These are phyloP conservation scores for Scleropages formosus DNA, from an alignment of 2,797 vertebrate species.

Conservation along the genomic window DNA sequence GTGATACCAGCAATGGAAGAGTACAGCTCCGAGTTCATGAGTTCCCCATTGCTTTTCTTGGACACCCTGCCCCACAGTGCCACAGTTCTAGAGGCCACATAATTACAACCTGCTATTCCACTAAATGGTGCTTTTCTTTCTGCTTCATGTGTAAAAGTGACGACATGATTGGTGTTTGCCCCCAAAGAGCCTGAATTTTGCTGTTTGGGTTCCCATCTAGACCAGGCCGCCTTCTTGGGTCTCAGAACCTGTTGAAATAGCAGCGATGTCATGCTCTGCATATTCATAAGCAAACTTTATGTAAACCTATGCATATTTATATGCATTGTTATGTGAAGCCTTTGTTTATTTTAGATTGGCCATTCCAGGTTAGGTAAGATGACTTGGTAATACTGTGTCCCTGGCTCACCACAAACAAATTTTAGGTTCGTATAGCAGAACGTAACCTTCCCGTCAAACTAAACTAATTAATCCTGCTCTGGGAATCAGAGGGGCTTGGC, in stretches of 20 bases:
- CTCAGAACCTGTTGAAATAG: not conserved
- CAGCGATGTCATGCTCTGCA: not conserved
- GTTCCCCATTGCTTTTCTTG: slow-evolving; percentile 51
- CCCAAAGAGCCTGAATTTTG: slow-evolving; percentile 28
- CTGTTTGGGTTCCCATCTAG: not conserved
- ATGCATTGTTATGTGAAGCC: not conserved
- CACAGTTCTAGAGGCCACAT: slow-evolving; percentile 47
- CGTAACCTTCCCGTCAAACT: slow-evolving; percentile 26
- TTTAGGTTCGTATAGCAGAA: slow-evolving; percentile 17
- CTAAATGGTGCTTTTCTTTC: slow-evolving; percentile 51
- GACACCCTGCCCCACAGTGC: slow-evolving; percentile 42
- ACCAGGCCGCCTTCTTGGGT: not conserved
- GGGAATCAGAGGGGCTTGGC: slow-evolving; percentile 32
- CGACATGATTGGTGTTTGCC: slow-evolving; percentile 63
- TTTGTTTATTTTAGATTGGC: slow-evolving; percentile 27
- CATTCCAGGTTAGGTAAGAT: slow-evolving; percentile 21
- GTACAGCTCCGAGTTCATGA: slow-evolving; percentile 50
- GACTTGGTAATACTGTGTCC: slow-evolving; percentile 18
- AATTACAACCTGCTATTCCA: slow-evolving; percentile 59
- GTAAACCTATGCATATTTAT: not conserved
- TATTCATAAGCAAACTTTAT: not conserved
- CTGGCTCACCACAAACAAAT: slow-evolving; percentile 25
- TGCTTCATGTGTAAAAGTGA: slow-evolving; percentile 48
- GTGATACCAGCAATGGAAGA: not conserved
- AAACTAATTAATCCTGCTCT: slow-evolving; percentile 26